Percentiles rank a stretch among this genome's conserved stretches.
Conservation (phyloP, 2,888 invertebrate species). For the Diaphora mendica region DNA sequence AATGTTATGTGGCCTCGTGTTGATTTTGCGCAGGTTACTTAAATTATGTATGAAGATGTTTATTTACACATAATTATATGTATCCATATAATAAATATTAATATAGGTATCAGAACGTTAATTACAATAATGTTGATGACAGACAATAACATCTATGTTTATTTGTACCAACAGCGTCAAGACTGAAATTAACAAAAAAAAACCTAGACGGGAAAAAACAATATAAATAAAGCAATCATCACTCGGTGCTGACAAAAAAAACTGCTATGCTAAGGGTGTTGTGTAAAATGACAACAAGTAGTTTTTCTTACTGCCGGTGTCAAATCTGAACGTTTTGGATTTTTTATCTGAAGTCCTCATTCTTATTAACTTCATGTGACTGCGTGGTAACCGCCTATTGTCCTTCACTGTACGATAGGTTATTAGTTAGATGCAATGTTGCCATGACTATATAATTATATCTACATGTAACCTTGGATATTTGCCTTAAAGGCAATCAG, state of each 20-base stretch:
- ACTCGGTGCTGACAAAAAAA: constrained; percentile 70
- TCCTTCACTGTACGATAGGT: constrained; percentile 76
- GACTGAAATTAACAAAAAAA: neutral
- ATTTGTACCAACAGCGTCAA: neutral
- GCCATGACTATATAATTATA: constrained; percentile 20
- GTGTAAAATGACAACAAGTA: constrained; percentile 46
- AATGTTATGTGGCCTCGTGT: constrained; percentile 19
- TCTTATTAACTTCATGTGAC: constrained; percentile 88
- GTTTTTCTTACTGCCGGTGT: constrained; percentile 87
- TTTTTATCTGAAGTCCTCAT: constrained; percentile 87
- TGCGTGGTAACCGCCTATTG: constrained; percentile 83
- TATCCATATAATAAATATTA: neutral
- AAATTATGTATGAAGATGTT: neutral
- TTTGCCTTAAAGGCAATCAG: constrained; percentile 24
- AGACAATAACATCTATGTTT: neutral
- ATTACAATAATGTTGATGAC: neutral
- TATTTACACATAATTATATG: neutral
- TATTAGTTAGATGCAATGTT: constrained; percentile 40
- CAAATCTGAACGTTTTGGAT: constrained; percentile 87
- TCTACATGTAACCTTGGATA: constrained; percentile 32
- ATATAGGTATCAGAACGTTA: neutral
- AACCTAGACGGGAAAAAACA: constrained; percentile 54
- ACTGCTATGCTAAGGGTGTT: constrained; percentile 51
- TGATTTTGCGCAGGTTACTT: constrained; percentile 19
- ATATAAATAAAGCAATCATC: constrained; percentile 65